Evolutionary conservation across 2,888 invertebrate species (phyloP).

Genomic region (Apotomis capreana): DNA sequence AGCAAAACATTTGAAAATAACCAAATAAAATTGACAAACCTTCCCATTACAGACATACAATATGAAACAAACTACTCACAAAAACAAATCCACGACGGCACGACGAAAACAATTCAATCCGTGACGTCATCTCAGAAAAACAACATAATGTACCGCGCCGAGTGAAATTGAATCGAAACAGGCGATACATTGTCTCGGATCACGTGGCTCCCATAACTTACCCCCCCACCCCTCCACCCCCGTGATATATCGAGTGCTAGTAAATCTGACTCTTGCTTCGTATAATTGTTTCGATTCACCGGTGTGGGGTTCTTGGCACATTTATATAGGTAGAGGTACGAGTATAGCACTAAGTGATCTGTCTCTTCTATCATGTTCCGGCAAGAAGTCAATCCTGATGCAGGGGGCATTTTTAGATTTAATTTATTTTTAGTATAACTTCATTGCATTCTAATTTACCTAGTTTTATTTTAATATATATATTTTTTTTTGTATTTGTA

Average conservation of each 20-base stretch:
- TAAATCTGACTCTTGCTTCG: conserved; percentile 26
- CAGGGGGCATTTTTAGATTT: too few relatives aligned
- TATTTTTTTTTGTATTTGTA: too few relatives aligned
- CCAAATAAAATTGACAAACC: neutral
- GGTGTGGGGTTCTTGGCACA: neutral
- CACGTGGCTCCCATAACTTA: conserved; percentile 38
- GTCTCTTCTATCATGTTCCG: too few relatives aligned
- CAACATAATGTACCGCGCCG: conserved; percentile 19
- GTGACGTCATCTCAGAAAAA: conserved; percentile 19
- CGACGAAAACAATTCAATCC: conserved; percentile 21
- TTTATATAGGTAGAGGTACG: neutral
- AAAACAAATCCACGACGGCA: neutral
- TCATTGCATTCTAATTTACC: too few relatives aligned
- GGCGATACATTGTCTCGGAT: conserved; percentile 29
- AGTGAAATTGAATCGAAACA: conserved; percentile 33
- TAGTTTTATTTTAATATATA: too few relatives aligned
- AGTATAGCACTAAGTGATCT: too few relatives aligned
- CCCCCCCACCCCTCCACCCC: conserved; percentile 8
- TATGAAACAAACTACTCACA: neutral
- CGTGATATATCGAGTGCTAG: conserved; percentile 33
- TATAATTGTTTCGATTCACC: conserved; percentile 34
- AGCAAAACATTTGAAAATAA: neutral
- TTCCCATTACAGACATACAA: neutral
- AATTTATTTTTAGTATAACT: too few relatives aligned
- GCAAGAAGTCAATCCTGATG: too few relatives aligned